Evolutionary conservation across 2,888 invertebrate genomes (phyloP), one percentile per base, ranked within the genome.

Genomic region (Escarpia spicata): DNA sequence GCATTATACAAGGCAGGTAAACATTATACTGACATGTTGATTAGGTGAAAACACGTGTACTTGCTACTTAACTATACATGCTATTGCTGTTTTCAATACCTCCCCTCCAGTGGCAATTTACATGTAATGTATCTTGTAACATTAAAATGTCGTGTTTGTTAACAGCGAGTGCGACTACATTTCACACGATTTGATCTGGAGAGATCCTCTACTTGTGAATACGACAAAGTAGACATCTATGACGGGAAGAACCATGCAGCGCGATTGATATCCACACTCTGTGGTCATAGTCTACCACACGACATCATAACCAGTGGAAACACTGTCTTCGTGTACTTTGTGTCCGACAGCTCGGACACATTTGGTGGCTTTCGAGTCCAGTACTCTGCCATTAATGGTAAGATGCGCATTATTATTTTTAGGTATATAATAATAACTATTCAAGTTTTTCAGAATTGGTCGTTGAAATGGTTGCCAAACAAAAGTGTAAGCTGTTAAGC

Each of bases 271-370:
- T 75, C 75, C 26, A 26, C 75, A 15, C 75, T 75, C 75, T 75
- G 75, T 26, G 75, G 75, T 26, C 6, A 3, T n/a, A 75, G 26
- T 75, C 26, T 75, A 26, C 75, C 75, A 15, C 3, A 26, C 3
- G 75, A 75, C n/a, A 75, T 75, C 75, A 75, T 75, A 75, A 26
- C 75, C 75, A 75, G 75, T 75, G 26, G 75, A 75, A 75, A 75
- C 75, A 26, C 19, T 26, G 75, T 75, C 26, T 75, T 75, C 26
- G 75, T 75, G 75, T 0, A 26, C 75, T 75, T 75, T 75, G 6
- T 19, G 2, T 75, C 75, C 2, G 75, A 75, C 19, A 2, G 26
- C 26, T 26, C 75, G 75, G 0, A 0, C 2, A 75, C 19, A 15
- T 3, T 26, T 19, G n/a, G 19, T n/a, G 75, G 75, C 26, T 75